phyloP scores from a whole-genome alignment of 1,140 invertebrate genomes.

The Eriocheir sinensis region DNA sequence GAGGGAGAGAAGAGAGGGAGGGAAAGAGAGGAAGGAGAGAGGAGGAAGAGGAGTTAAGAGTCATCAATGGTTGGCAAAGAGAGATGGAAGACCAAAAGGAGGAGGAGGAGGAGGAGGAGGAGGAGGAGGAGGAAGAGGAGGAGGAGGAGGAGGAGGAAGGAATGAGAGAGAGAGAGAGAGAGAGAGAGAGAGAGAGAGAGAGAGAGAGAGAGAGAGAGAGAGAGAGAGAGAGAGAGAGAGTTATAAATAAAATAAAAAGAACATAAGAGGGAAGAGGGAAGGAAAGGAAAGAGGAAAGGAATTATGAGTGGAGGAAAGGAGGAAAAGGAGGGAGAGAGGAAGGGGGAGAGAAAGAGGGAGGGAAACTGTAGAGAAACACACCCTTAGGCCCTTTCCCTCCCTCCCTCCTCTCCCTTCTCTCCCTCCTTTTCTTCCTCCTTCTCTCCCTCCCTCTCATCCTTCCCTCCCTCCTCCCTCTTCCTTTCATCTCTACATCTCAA shows the following conservation, averaged over 20 bases:
- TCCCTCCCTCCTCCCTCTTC: background rate
- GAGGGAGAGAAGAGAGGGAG: background rate
- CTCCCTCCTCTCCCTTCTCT: conserved; percentile 4
- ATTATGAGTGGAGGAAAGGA: background rate
- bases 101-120: background rate
- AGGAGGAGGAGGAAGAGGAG: background rate
- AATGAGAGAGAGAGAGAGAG: background rate
- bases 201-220: background rate
- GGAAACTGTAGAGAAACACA: too few relatives aligned
- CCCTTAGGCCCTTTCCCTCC: background rate
- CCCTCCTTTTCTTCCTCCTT: conserved; percentile 31
- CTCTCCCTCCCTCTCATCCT: conserved; percentile 38
- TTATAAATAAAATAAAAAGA: background rate
- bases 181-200: background rate
- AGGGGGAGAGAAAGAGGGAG: too few relatives aligned
- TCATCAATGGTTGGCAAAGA: background rate
- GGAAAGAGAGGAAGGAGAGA: background rate
- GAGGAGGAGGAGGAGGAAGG: background rate
- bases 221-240: background rate
- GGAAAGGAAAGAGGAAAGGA: too few relatives aligned
- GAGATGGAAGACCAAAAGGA: background rate
- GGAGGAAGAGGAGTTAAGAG: background rate
- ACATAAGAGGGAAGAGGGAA: background rate
- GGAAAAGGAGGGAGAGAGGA: background rate
- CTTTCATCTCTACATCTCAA: background rate